These are phyloP conservation scores for Didymodactylos carnosus DNA, from an alignment of 2,888 invertebrate species.

Conservation along the genomic window DNA sequence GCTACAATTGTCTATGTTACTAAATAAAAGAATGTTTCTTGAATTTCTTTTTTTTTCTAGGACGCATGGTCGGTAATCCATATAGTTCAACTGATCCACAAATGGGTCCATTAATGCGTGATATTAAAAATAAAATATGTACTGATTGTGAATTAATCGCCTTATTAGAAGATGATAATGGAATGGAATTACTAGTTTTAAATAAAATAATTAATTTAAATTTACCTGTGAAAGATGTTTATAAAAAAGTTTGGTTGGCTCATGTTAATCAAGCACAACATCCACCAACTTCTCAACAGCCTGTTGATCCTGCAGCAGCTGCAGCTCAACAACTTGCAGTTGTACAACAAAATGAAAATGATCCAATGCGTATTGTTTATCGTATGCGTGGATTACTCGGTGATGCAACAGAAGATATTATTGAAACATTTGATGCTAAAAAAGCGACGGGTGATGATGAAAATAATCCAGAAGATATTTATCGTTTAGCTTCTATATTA, in stretches of 20 bases:
- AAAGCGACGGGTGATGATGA: constrained; percentile 47
- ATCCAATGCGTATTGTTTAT: constrained; percentile 89
- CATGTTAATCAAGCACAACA: constrained; percentile 15
- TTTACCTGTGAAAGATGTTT: constrained; percentile 65
- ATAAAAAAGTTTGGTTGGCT: constrained; percentile 39
- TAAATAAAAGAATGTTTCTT: too few relatives aligned
- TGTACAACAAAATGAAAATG: constrained; percentile 50
- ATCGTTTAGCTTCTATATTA: constrained; percentile 65
- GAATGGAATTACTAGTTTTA: constrained; percentile 87
- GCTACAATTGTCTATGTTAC: too few relatives aligned
- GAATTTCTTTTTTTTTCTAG: constrained; percentile 39
- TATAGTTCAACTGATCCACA: constrained; percentile 81
- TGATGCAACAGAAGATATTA: constrained; percentile 95
- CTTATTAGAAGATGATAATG: constrained; percentile 84
- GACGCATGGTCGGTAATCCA: constrained; percentile 90
- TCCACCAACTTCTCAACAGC: background rate
- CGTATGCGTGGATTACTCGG: constrained; percentile 89
- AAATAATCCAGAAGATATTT: constrained; percentile 81
- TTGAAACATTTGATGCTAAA: constrained; percentile 70
- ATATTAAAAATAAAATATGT: constrained; percentile 86
- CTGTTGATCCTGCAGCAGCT: too few relatives aligned
- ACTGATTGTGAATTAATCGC: constrained; percentile 89
- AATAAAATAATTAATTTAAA: constrained; percentile 94
- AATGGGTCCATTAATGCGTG: constrained; percentile 85
- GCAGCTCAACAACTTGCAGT: background rate